A percentile compares a stretch with the other conserved stretches of the same genome.
Conservation (phyloP, 53 echinoderm and acorn worm genomes). For the Holothuria scabra region DNA sequence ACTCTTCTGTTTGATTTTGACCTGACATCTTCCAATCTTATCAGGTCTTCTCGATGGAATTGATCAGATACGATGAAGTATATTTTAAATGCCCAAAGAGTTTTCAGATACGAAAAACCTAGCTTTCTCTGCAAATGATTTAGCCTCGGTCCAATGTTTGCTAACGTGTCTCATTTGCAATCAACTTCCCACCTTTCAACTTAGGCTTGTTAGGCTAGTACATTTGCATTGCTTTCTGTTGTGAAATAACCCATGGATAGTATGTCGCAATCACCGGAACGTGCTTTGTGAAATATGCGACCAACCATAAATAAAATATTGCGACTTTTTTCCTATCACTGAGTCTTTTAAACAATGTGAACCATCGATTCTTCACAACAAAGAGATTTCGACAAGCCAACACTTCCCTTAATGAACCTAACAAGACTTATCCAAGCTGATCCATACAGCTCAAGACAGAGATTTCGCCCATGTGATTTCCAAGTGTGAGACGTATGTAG, state of each 20-base stretch:
- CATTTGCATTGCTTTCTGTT: background rate
- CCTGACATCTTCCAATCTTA: conserved; percentile 57
- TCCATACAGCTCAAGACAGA: conserved; percentile 1
- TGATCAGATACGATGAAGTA: background rate
- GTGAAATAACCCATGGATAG: conserved; percentile 3
- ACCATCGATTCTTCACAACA: background rate
- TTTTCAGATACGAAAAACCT: too few relatives aligned
- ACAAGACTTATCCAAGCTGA: background rate
- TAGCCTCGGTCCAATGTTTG: too few relatives aligned
- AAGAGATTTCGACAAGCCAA: too few relatives aligned
- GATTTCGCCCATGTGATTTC: conserved; percentile 77
- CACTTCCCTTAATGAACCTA: too few relatives aligned
- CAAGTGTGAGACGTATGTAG: background rate
- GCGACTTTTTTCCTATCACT: conserved; percentile 7
- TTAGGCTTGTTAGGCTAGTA: conserved; percentile 40
- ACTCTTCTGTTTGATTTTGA: conserved; percentile 72
- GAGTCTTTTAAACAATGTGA: background rate
- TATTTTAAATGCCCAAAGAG: too few relatives aligned
- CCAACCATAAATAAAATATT: background rate
- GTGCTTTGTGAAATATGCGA: conserved; percentile 48
- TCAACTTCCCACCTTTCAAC: conserved; percentile 7
- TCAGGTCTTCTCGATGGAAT: background rate
- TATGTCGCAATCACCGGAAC: conserved; percentile 52
- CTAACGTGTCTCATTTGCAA: too few relatives aligned
- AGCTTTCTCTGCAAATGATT: too few relatives aligned